These are phyloP conservation scores for Hemichromis elongatus DNA, from an alignment of 2,113 vertebrate genomes.

Conservation along the genomic window DNA sequence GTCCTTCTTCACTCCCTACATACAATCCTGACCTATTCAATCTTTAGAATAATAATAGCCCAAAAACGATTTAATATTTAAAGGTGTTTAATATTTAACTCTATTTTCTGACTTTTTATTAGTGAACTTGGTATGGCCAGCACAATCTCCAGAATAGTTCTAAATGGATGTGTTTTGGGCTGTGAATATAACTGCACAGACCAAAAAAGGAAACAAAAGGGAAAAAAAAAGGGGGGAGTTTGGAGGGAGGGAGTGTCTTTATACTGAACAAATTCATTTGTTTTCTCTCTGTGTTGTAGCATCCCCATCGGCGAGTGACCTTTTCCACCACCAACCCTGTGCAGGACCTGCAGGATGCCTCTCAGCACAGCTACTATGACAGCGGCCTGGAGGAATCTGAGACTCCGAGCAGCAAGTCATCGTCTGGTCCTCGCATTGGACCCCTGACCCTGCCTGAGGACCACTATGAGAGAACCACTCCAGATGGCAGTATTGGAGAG, in stretches of 20 bases:
- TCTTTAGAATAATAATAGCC: slow-evolving; percentile 44
- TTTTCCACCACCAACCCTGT: slow-evolving; percentile 96
- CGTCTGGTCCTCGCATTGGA: slow-evolving; percentile 92
- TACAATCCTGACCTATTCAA: slow-evolving; percentile 42
- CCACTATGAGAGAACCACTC: slow-evolving; percentile 96
- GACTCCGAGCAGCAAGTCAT: slow-evolving; percentile 98
- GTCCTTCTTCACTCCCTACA: slow-evolving; percentile 10
- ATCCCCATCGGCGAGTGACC: slow-evolving; percentile 97
- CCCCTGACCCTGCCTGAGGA: slow-evolving; percentile 95
- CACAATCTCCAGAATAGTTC: neutral
- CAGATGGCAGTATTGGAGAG: slow-evolving; percentile 98
- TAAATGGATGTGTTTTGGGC: neutral
- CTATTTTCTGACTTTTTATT: slow-evolving; percentile 52
- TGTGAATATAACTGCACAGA: neutral
- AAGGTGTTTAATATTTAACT: slow-evolving; percentile 58
- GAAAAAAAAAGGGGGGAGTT: neutral
- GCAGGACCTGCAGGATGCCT: slow-evolving; percentile 95
- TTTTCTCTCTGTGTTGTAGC: slow-evolving; percentile 69
- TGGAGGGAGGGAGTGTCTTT: neutral
- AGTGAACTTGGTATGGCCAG: slow-evolving; percentile 36
- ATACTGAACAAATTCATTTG: neutral
- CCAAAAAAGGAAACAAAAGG: neutral
- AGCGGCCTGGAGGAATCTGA: slow-evolving; percentile 97
- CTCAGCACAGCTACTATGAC: slow-evolving; percentile 97
- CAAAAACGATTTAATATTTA: slow-evolving; percentile 53